Percentiles rank a stretch among this genome's conserved stretches.
phyloP scores from a whole-genome alignment of 1,140 invertebrate genomes.

The Drosophila albomicans region DNA sequence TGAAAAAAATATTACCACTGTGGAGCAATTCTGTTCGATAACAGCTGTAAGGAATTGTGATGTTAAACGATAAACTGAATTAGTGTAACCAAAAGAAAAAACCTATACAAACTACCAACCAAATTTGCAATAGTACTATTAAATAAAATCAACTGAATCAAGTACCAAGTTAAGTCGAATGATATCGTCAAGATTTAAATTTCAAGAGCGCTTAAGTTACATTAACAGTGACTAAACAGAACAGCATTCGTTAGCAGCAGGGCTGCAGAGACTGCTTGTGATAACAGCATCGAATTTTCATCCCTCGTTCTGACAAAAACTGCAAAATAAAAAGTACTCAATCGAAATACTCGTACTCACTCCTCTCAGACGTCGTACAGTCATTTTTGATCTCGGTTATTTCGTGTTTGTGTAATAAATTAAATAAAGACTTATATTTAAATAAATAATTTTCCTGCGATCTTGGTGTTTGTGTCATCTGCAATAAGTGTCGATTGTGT shows the following conservation, averaged over 20 bases:
- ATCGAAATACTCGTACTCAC: conserved; percentile 34
- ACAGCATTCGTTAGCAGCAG: not conserved
- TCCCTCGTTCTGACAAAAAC: conserved; percentile 40
- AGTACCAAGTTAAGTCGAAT: too few species aligned
- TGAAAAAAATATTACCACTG: not conserved
- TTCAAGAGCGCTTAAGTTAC: not conserved
- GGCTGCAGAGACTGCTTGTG: conserved; percentile 3
- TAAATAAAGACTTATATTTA: conserved; percentile 14
- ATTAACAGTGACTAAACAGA: not conserved
- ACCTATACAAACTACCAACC: too few species aligned
- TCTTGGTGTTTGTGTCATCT: conserved; percentile 34
- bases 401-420: conserved; percentile 38
- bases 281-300: conserved; percentile 8
- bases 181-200: not conserved
- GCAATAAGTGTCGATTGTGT: conserved; percentile 26
- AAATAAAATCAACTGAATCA: too few species aligned
- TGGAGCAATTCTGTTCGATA: conserved; percentile 28
- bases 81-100: not conserved
- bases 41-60: not conserved
- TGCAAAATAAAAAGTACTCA: conserved; percentile 44
- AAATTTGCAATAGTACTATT: too few species aligned
- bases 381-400: conserved; percentile 46
- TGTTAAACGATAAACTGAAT: too few species aligned
- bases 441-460: conserved; percentile 13
- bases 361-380: conserved; percentile 42